A percentile compares a stretch with the other conserved stretches of the same genome.
Conservation (phyloP, 23 tunicate genomes). For the Clavelina lepadiformis region DNA sequence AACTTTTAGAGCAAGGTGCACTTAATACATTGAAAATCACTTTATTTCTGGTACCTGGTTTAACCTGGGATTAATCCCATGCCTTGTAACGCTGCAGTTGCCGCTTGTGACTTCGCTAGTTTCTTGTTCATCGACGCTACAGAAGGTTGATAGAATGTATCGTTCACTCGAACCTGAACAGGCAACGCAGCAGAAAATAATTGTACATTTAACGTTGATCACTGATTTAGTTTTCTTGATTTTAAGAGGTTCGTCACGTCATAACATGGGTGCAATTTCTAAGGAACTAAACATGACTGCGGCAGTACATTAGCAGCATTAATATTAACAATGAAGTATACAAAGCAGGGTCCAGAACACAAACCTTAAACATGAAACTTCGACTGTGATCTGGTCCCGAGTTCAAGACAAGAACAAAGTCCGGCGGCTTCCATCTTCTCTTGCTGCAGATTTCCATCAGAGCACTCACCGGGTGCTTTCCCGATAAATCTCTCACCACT, state of each 20-base stretch:
- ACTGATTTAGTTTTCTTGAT: no score
- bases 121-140: constrained; percentile 53
- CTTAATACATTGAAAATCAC: no score
- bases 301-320: no score
- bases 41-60: no score
- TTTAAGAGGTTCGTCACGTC: no score
- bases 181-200: no score
- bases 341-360: no score
- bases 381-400: constrained; percentile 35
- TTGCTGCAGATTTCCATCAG: constrained; percentile 64
- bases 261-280: no score
- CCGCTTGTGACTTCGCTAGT: constrained; percentile 50
- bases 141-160: constrained; percentile 27
- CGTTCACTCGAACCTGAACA: constrained; percentile 27
- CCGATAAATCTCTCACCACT: constrained; percentile 42
- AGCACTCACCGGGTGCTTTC: constrained; percentile 71
- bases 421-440: constrained; percentile 55
- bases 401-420: constrained; percentile 28
- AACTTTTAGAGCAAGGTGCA: no score
- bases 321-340: no score
- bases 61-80: constrained; percentile 65
- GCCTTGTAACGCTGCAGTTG: constrained; percentile 48
- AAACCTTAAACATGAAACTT: constrained; percentile 33
- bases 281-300: no score
- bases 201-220: no score